phyloP scores from a whole-genome alignment of 2,888 invertebrate genomes.

The Agonopterix alstromeriana region DNA sequence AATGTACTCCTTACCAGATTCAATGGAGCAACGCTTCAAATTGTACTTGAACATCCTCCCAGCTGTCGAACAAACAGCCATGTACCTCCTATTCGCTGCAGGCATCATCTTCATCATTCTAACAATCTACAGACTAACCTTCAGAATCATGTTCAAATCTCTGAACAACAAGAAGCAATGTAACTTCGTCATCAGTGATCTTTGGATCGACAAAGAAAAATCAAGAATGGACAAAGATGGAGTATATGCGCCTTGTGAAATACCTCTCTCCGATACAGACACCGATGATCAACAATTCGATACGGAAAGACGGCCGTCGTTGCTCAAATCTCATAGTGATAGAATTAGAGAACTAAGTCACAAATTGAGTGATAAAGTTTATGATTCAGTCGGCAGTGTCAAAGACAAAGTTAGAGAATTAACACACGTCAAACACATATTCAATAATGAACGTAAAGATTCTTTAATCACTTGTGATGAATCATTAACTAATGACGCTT shows the following conservation, averaged over 20 bases:
- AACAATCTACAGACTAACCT: slow-evolving; percentile 60
- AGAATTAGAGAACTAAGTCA: slow-evolving; percentile 45
- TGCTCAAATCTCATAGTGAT: slow-evolving; percentile 35
- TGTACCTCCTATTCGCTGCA: slow-evolving; percentile 74
- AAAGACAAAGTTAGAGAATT: slow-evolving; percentile 42
- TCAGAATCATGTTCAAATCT: slow-evolving; percentile 60
- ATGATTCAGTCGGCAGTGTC: slow-evolving; percentile 50
- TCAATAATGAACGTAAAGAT: slow-evolving; percentile 31
- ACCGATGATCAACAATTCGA: slow-evolving; percentile 27
- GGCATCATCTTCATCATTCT: slow-evolving; percentile 69
- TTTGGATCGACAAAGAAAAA: slow-evolving; percentile 33
- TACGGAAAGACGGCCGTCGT: slow-evolving; percentile 23
- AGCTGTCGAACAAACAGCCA: slow-evolving; percentile 71
- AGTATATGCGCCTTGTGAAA: slow-evolving; percentile 58
- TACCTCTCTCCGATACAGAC: slow-evolving; percentile 47
- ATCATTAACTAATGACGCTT: slow-evolving; percentile 30
- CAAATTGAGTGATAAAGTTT: slow-evolving; percentile 47
- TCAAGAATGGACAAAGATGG: slow-evolving; percentile 22
- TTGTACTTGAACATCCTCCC: slow-evolving; percentile 86
- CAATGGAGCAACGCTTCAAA: slow-evolving; percentile 79
- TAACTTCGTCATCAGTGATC: slow-evolving; percentile 30
- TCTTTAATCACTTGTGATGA: slow-evolving; percentile 32
- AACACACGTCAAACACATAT: slow-evolving; percentile 37
- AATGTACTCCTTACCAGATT: slow-evolving; percentile 80
- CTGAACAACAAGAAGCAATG: slow-evolving; percentile 32